phyloP scores from a whole-genome alignment of 1,140 invertebrate species.

The Stratiolaelaps scimitus region DNA sequence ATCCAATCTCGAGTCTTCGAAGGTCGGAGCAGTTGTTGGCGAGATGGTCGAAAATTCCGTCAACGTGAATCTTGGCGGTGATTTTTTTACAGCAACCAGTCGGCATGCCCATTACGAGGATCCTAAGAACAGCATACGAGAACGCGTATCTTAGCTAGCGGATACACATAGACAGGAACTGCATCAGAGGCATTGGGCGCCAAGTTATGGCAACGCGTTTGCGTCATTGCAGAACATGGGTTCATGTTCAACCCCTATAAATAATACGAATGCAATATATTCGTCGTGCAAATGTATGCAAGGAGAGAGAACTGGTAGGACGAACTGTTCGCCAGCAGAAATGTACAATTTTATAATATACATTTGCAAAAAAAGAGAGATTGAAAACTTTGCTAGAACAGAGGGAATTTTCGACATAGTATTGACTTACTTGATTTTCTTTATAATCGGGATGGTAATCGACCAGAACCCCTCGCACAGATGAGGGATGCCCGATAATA shows the following conservation, averaged over 20 bases:
- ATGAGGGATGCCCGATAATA: conserved; percentile 87
- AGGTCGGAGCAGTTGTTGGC: conserved; percentile 78
- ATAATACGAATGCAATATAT: conserved; percentile 16
- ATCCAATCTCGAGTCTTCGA: conserved; percentile 81
- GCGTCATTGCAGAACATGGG: no score
- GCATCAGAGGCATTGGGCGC: no score
- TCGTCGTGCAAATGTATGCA: background rate
- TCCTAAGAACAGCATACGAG: conserved; percentile 50
- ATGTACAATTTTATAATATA: background rate
- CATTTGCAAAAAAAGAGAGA: no score
- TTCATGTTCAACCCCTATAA: no score
- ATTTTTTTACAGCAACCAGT: conserved; percentile 91
- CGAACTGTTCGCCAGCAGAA: background rate
- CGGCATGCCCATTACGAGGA: conserved; percentile 89
- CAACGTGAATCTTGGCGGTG: conserved; percentile 61
- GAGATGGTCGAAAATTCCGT: conserved; percentile 93
- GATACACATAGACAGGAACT: no score
- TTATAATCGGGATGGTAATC: conserved; percentile 71
- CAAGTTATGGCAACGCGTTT: no score
- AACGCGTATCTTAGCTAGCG: background rate
- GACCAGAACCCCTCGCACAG: conserved; percentile 95
- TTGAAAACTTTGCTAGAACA: background rate
- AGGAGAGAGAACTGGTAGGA: conserved; percentile 26
- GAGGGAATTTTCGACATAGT: background rate
- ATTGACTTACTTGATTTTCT: conserved; percentile 64